Percentiles rank a stretch among this genome's conserved stretches.
These are phyloP conservation scores for Garra rufa DNA, from an alignment of 2,113 vertebrate genomes.

Conservation along the genomic window DNA sequence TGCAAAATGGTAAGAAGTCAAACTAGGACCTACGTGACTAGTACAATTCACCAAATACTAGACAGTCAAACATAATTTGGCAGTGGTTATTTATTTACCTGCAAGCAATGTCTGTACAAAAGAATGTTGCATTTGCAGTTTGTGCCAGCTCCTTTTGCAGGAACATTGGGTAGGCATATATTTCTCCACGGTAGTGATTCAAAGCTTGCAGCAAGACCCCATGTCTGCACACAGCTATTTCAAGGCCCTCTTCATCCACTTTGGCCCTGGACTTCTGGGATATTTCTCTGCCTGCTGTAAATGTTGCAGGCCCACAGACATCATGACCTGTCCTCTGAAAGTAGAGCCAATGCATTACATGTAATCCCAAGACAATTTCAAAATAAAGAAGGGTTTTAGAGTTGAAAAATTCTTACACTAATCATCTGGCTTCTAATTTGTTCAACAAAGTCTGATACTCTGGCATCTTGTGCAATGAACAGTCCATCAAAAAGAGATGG, in stretches of 20 bases:
- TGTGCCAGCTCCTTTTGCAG: not conserved
- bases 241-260: not conserved
- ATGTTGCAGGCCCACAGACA: not conserved
- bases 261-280: not conserved
- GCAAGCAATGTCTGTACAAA: slow-evolving; percentile 10
- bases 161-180: slow-evolving; percentile 7
- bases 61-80: not conserved
- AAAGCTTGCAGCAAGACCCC: slow-evolving; percentile 3
- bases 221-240: slow-evolving; percentile 8
- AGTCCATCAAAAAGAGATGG: not conserved
- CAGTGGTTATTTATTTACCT: not conserved
- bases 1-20: not conserved
- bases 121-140: not conserved
- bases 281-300: not conserved
- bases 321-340: slow-evolving; percentile 13
- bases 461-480: not conserved
- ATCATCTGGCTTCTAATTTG: not conserved
- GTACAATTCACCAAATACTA: not conserved
- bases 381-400: not conserved
- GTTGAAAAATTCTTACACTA: slow-evolving; percentile 1
- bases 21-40: not conserved
- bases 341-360: not conserved
- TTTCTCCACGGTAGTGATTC: not conserved
- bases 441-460: not conserved
- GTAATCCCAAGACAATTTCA: not conserved